Base-by-base conservation (phyloP, 2,888 invertebrate genomes). In the Lasioglossum malachurum region DNA sequence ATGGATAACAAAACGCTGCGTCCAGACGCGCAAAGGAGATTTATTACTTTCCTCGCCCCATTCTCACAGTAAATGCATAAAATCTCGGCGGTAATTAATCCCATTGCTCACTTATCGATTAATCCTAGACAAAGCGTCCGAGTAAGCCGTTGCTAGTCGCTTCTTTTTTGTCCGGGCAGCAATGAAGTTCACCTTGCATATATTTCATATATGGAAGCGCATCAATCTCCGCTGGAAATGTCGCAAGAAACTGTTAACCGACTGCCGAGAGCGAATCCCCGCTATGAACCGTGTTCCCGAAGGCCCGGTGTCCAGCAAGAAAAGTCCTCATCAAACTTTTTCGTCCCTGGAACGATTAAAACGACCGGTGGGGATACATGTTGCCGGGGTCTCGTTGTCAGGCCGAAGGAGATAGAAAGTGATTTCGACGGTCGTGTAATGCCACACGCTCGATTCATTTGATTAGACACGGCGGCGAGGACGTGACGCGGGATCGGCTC, bases 401-500 rank as follows among this genome's bases (percentile, higher is more conserved):
- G 49, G 49, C 44, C 69, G 46, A 10, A 10, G 67, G 35, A 60
- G 80, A 80, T 69, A 72, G 85, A 87, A 86, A 86, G 87, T 87
- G 87, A 87, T 87, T 86, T 82, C 79, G 87, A 78, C 80, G 78
- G 73, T 75, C 87, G 87, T 86, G 82, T 87, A 84, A 79, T 77
- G 82, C 64, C 75, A 76, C 87, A 73, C 87, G 78, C 72, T 69
- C 75, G 82, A 80, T 87, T 82, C 82, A 57, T 87, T 82, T 87
- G 73, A 87, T 87, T 87, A 78, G 87, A 87, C 87, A 79, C 87
- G 87, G 67, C 87, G 57, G 78, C 69, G 78, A 27, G 83, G 31
- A 87, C 86, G 87, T 86, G 87, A 82, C 80, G 71, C 80, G 74
- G 53, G 82, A 82, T 78, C 80, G 82, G n/a, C 76, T 60, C 76